These are phyloP conservation scores for Diplodus puntazzo DNA, from an alignment of 2,797 vertebrate genomes.

Conservation along the genomic window DNA sequence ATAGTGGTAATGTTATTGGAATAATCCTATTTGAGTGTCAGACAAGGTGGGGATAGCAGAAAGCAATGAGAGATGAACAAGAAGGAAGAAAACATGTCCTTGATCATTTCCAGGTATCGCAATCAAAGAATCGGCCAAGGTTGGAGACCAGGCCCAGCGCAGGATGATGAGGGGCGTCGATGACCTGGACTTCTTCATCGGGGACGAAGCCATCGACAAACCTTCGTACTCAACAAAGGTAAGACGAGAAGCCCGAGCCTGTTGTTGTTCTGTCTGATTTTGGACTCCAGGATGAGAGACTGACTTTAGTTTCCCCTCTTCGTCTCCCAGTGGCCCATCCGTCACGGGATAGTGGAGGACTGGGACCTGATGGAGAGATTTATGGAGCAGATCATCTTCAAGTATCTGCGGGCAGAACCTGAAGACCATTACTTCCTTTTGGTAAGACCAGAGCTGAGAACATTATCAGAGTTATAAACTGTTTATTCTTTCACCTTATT, in stretches of 20 bases:
- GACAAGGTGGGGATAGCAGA: too few species aligned
- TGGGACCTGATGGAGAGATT: constrained; percentile 99
- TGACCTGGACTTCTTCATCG: constrained; percentile 98
- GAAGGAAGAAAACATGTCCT: too few species aligned
- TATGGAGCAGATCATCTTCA: constrained; percentile 99
- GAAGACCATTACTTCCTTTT: constrained; percentile 98
- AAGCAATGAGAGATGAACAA: too few species aligned
- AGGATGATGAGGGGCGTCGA: constrained; percentile 98
- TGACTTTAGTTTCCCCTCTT: neutral
- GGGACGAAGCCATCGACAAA: constrained; percentile 98
- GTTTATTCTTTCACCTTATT: neutral
- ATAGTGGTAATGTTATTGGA: too few species aligned
- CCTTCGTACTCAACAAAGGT: constrained; percentile 98
- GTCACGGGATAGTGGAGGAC: constrained; percentile 97
- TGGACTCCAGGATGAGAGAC: accelerated
- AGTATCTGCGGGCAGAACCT: constrained; percentile 97
- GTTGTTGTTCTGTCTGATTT: neutral
- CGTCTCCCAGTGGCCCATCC: constrained; percentile 92
- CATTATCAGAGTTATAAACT: neutral
- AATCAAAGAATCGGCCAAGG: constrained; percentile 98
- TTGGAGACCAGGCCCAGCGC: constrained; percentile 97
- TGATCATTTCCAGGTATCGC: constrained; percentile 90
- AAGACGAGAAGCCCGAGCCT: neutral
- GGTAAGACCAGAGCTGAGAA: constrained; percentile 78
- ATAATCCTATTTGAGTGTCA: too few species aligned